Evolutionary conservation across 2,113 vertebrate species (phyloP).

Genomic region (Delphinapterus leucas): DNA sequence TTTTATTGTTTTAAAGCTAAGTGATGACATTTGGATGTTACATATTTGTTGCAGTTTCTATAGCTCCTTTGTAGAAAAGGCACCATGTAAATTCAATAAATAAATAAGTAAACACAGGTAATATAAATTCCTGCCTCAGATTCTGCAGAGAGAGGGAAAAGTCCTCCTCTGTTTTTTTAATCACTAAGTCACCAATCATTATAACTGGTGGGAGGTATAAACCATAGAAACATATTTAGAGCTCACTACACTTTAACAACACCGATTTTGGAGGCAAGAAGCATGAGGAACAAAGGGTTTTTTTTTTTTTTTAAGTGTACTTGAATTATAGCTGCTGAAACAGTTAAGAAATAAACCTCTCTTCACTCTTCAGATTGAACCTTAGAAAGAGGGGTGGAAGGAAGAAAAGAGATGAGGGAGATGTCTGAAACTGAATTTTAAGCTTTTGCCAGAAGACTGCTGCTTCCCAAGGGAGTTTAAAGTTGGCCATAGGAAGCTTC

Average conservation of each 20-base stretch:
- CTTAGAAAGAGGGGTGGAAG: not conserved
- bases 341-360: constrained; percentile 34
- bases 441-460: not conserved
- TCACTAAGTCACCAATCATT: constrained; percentile 55
- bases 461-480: not conserved
- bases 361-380: not conserved
- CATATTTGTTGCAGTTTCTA: constrained; percentile 35
- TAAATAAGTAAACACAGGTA: constrained; percentile 68
- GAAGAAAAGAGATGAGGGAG: not conserved
- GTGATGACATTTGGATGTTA: constrained; percentile 38
- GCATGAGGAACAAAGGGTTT: not conserved
- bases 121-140: constrained; percentile 67
- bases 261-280: constrained; percentile 44
- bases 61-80: constrained; percentile 50
- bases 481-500: constrained; percentile 47
- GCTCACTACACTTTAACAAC: not conserved
- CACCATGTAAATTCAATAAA: constrained; percentile 65
- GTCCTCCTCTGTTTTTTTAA: constrained; percentile 45
- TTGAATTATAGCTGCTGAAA: constrained; percentile 51
- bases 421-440: not conserved
- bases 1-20: constrained; percentile 51
- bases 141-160: constrained; percentile 50
- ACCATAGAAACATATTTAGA: constrained; percentile 28
- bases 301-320: not conserved
- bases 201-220: constrained; percentile 42